Evolutionary conservation across 37 sponge, comb jelly and placozoan species (phyloP).

Genomic region (Beroe ovata): DNA sequence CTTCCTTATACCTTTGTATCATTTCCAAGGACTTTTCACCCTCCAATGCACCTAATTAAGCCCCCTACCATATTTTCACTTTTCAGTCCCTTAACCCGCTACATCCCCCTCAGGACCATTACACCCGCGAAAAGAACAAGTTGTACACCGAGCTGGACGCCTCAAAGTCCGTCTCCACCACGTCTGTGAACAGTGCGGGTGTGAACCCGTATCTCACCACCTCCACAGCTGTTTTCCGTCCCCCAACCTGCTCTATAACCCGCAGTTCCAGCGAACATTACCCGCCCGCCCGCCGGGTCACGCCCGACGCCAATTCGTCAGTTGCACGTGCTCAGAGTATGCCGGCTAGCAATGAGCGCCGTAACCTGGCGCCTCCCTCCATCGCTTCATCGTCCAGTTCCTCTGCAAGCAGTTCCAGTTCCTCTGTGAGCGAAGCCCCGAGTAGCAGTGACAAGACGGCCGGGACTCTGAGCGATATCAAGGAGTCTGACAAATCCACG

Average conservation of each 20-base stretch:
- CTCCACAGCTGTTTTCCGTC: constrained; percentile 8
- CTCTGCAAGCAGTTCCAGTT: not conserved
- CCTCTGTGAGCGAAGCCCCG: not conserved
- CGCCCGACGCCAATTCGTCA: not conserved
- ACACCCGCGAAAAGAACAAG: constrained; percentile 36
- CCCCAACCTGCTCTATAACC: constrained; percentile 8
- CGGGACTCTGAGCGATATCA: not conserved
- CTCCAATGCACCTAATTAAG: too few species aligned
- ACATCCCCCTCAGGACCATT: constrained; percentile 10
- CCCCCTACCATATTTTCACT: not conserved
- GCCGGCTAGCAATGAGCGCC: constrained; percentile 52
- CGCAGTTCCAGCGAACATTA: constrained; percentile 21
- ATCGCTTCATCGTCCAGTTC: constrained; percentile 22
- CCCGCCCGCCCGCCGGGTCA: constrained; percentile 17
- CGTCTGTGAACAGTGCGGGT: constrained; percentile 32
- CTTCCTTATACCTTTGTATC: too few species aligned
- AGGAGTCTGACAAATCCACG: constrained; percentile 46
- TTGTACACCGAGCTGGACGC: constrained; percentile 34
- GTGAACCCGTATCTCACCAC: not conserved
- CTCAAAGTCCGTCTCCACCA: not conserved
- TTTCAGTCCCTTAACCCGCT: not conserved
- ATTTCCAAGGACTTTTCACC: too few species aligned
- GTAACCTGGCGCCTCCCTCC: not conserved
- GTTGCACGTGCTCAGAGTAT: constrained; percentile 60
- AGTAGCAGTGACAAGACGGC: not conserved